Base-by-base conservation (phyloP, 2,888 invertebrate species). In the Mylabris sibirica region DNA sequence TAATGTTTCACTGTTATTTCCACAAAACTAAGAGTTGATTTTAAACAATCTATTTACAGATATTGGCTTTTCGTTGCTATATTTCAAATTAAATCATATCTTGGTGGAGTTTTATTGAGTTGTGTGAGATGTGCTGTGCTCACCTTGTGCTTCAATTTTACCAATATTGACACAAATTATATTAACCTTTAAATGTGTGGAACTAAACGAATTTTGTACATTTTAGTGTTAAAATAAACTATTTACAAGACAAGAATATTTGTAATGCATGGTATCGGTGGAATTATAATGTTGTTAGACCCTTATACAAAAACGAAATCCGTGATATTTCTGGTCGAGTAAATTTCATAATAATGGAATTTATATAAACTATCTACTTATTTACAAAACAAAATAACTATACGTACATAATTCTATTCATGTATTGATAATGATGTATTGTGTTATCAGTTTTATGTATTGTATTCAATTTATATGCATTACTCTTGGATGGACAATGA, bases 401-500 rank as follows among this genome's bases (percentile, higher is more conserved):
- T n/a, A n/a, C n/a, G n/a, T n/a, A n/a, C n/a, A n/a, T 44, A n/a
- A 44, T 44, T 49, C 20, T 49, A 49, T 20, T 20, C 49, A 22
- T 1, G 49, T 20, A 20, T 20, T 49, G 49, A 49, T 20, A 49
- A 49, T 49, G 20, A 9, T 20, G 49, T 12, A 49, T 49, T 49
- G 49, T 49, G 20, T 49, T 20, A 49, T 8, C 9, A 49, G 11
- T 20, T 20, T 8, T 20, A 20, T 49, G 49, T 49, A 20, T 49
- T 20, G 20, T 49, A 49, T 49, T 49, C 49, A 20, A 20, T 8
- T 49, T 49, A 20, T 11, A 49, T 9, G 9, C 49, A 20, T 20
- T 49, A 49, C 20, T 49, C 49, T 49, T 49, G 49, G 9, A 49
- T 20, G 20, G 49, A 49, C 49, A 49, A 49, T 49, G 49, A 49